Percentiles rank a stretch among this genome's conserved stretches.
Conservation (phyloP, 2,888 invertebrate species). For the Coelopa pilipes region DNA sequence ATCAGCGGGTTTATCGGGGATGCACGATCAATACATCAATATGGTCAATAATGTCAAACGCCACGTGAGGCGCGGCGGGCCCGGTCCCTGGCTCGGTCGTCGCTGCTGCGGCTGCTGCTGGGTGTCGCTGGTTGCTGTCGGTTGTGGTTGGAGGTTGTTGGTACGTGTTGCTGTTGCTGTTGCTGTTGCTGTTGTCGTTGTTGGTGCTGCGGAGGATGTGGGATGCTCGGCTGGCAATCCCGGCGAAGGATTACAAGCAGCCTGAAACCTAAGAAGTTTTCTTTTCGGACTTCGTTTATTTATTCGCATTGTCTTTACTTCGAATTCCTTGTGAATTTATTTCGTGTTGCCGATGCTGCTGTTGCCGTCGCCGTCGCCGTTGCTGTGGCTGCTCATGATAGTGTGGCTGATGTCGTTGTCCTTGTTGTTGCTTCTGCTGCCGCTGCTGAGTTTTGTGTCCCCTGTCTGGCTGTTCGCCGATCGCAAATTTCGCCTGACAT, state of each 20-base stretch:
- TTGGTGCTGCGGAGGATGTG: conserved; percentile 14
- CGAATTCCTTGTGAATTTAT: conserved; percentile 25
- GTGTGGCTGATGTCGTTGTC: not conserved
- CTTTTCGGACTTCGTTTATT: not conserved
- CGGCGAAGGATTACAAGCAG: conserved; percentile 16
- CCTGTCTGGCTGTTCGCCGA: conserved; percentile 39
- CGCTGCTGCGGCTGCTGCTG: not conserved
- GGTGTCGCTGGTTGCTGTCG: not conserved
- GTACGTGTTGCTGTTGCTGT: not conserved
- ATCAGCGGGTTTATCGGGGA: conserved; percentile 47
- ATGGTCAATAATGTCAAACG: conserved; percentile 52
- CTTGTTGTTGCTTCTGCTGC: conserved; percentile 22
- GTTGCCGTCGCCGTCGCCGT: conserved; percentile 15
- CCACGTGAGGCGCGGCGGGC: conserved; percentile 37
- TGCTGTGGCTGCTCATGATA: conserved; percentile 28
- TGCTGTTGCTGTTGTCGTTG: not conserved
- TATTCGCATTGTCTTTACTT: conserved; percentile 12
- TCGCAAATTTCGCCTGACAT: conserved; percentile 30
- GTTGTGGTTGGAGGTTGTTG: conserved; percentile 6
- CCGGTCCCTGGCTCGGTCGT: not conserved
- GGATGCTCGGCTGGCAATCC: not conserved
- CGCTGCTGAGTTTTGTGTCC: conserved; percentile 32
- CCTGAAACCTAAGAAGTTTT: conserved; percentile 33
- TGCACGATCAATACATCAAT: conserved; percentile 52
- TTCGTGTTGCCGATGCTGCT: conserved; percentile 25